A percentile compares a stretch with the other conserved stretches of the same genome.
Evolutionary conservation across 2,888 invertebrate genomes (phyloP).

Genomic region (Eucriotettix oculatus): DNA sequence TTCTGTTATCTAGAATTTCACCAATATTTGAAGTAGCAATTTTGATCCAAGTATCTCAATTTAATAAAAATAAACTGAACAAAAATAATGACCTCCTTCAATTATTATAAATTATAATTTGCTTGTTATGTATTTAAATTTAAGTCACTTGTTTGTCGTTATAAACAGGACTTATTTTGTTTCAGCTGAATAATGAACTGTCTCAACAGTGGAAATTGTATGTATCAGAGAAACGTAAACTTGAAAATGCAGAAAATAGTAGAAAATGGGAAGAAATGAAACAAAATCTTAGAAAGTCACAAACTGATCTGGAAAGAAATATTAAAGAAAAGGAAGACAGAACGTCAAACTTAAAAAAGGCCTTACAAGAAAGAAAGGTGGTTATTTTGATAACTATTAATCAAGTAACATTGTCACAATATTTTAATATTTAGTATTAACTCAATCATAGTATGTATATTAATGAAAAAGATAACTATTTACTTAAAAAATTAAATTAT

Average conservation of each 20-base stretch:
- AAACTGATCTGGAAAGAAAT: conserved; percentile 18
- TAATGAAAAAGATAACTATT: too few species aligned
- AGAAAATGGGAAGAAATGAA: conserved; percentile 19
- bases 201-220: conserved; percentile 19
- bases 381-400: neutral
- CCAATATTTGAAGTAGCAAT: too few species aligned
- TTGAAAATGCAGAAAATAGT: conserved; percentile 19
- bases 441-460: too few species aligned
- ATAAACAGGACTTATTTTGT: neutral
- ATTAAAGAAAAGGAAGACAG: conserved; percentile 18
- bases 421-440: too few species aligned
- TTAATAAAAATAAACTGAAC: too few species aligned
- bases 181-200: conserved; percentile 17
- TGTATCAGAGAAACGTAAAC: conserved; percentile 18
- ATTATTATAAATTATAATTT: too few species aligned
- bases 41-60: too few species aligned
- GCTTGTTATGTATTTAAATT: too few species aligned
- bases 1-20: too few species aligned
- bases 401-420: too few species aligned
- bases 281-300: conserved; percentile 18
- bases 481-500: too few species aligned
- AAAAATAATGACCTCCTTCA: too few species aligned
- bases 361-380: conserved; percentile 19
- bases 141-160: neutral
- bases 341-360: conserved; percentile 17